Base-by-base conservation (phyloP, 2,113 vertebrate genomes). In the Corythoichthys intestinalis region DNA sequence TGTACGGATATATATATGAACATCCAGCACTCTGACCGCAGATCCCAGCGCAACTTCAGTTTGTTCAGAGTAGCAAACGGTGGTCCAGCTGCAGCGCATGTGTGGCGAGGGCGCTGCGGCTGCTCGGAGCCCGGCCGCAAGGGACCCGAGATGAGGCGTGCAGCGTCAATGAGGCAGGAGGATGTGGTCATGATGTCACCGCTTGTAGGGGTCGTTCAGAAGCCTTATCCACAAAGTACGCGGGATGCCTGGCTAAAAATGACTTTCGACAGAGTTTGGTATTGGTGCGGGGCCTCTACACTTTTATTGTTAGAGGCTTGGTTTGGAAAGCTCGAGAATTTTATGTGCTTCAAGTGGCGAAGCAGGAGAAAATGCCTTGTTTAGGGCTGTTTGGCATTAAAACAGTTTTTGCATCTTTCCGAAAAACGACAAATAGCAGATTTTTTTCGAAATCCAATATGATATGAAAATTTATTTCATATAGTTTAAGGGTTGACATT, bases 181-280 rank as follows among this genome's bases (percentile, higher is more conserved):
- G 87, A 91, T 92, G 90, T 89, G 90, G 90, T 90, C 88, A 88
- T 91, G 89, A 92, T 91, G 90, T 91, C 90, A 91, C 78, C 76
- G 64, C 78, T 86, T 67, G 77, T 76, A 84, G 86, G 84, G 88
- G 83, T 87, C 80, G 82, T 74, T 85, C 83, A 86, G 85, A 87
- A 91, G 85, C 83, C 77, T 86, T 75, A 56, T 47, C 87, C 86
- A 48, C 86, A 91, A 86, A 87, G 71, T 78, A 76, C 65, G 85
- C 76, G 74, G 78, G 80, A 88, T 86, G 86, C 78, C 73, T 83
- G 79, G 85, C 83, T 85, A 77, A 82, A 87, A 88, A 87, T 87
- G 58, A 85, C 77, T 81, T 82, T 75, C 79, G 85, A 81, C 83
- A 14, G 77, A 85, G 78, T 88, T 90, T 88, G 82, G 80, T 87